phyloP scores from a whole-genome alignment of 2,797 vertebrate species.

The Hapalemur alaotrensis region DNA sequence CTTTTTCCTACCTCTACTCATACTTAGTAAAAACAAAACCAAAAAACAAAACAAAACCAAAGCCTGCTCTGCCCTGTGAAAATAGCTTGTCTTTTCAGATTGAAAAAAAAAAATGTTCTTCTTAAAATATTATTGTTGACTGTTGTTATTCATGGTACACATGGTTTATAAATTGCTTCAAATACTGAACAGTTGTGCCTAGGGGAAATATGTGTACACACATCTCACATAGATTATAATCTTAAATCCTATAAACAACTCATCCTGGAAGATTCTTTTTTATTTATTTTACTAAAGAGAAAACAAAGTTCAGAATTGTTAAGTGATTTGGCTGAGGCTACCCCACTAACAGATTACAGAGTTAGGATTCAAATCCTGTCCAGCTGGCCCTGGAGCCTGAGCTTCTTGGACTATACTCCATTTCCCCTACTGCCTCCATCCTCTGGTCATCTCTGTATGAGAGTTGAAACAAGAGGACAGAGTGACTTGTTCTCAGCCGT shows the following conservation, averaged over 20 bases:
- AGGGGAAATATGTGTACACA: neutral
- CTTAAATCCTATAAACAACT: neutral
- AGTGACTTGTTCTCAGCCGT: neutral
- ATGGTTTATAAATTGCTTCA: neutral
- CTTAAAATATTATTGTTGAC: neutral
- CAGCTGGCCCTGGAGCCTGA: neutral
- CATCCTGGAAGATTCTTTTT: neutral
- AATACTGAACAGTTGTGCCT: neutral
- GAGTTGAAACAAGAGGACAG: neutral
- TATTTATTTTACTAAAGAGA: neutral
- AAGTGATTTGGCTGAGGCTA: neutral
- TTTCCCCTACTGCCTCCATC: neutral
- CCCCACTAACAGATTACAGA: neutral
- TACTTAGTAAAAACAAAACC: neutral
- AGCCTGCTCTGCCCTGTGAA: neutral
- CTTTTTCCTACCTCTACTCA: neutral
- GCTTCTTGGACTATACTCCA: neutral
- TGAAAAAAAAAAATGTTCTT: neutral
- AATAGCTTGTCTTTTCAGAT: neutral
- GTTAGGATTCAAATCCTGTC: neutral
- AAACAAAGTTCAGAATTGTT: neutral
- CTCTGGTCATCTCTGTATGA: neutral
- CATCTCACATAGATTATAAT: neutral
- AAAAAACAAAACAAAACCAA: neutral
- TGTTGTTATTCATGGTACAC: neutral